A percentile compares a stretch with the other conserved stretches of the same genome.
Evolutionary conservation across 1,140 invertebrate genomes (phyloP).

Genomic region (Piezodorus guildinii): DNA sequence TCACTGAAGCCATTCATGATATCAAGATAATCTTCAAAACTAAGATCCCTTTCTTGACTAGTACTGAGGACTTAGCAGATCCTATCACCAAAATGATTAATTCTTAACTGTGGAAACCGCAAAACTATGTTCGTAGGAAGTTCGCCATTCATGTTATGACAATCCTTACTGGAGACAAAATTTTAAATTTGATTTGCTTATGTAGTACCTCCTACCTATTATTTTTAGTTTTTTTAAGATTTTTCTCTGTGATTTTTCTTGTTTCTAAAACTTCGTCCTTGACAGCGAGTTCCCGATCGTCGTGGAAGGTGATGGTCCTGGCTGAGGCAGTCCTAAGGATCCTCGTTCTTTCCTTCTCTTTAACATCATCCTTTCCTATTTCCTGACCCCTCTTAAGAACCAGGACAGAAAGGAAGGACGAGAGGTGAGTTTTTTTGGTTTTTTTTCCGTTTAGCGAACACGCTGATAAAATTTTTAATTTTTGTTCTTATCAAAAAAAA

Average conservation of each 20-base stretch:
- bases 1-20: slow-evolving; percentile 95
- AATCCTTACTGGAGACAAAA: slow-evolving; percentile 68
- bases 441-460: background rate
- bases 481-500: background rate
- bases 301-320: slow-evolving; percentile 45
- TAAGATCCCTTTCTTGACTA: slow-evolving; percentile 80
- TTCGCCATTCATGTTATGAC: slow-evolving; percentile 74
- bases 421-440: background rate
- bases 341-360: too few species aligned
- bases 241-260: too few species aligned
- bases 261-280: too few species aligned
- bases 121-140: slow-evolving; percentile 69
- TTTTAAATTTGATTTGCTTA: slow-evolving; percentile 53
- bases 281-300: too few species aligned
- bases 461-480: too few species aligned
- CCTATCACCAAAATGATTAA: slow-evolving; percentile 79
- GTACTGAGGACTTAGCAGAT: slow-evolving; percentile 89
- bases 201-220: too few species aligned
- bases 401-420: too few species aligned
- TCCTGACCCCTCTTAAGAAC: too few species aligned
- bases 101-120: slow-evolving; percentile 61
- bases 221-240: too few species aligned
- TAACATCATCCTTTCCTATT: too few species aligned
- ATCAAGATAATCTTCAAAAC: slow-evolving; percentile 91
- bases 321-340: slow-evolving; percentile 43